Evolutionary conservation across 37 sponge, comb jelly and placozoan genomes (phyloP), one percentile per base, ranked within the genome.

Genomic region (Beroe ovata): DNA sequence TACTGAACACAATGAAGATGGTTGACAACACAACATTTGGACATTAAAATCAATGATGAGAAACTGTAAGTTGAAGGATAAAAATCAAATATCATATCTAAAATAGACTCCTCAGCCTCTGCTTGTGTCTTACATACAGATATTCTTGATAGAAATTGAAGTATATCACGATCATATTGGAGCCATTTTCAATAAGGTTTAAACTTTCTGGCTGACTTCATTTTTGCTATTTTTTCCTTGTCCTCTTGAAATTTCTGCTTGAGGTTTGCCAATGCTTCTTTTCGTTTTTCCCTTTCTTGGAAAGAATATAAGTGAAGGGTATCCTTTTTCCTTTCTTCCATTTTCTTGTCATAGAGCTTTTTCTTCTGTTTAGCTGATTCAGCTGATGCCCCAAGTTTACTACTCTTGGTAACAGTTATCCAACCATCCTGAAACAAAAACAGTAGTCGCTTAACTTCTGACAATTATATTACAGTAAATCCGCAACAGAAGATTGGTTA

Each of bases 241-340:
- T 77, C 84, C 23, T 77, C 84, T 42, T 77, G 84, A 23, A 77
- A 77, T 77, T 77, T 77, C 28, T 42, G 84, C 21, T 77, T 77
- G 1, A 77, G 21, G 0, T 8, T 8, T 11, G 54, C 84, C 25
- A 77, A 23, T 23, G 84, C 39, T 36, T 77, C 54, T 41, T 77
- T 77, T 4, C 84, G n/a, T 2, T 77, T 77, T 23, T 77, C 84
- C 0, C 84, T 11, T 16, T 77, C 84, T 23, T 77, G 84, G 54
- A 77, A 77, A 14, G 54, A 42, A 42, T 77, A 77, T 23, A 77
- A 77, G 41, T 77, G 84, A 2, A 77, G 41, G 22, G 33, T 77
- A 23, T 77, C 84, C 41, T 77, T 77, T 25, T 77, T 77, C 54
- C 54, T 33, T 23, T 40, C 41, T 2, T 77, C 84, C 42, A 77